These are phyloP conservation scores for Paracentrotus lividus DNA, from an alignment of 53 echinoderm and acorn worm genomes.

Conservation along the genomic window DNA sequence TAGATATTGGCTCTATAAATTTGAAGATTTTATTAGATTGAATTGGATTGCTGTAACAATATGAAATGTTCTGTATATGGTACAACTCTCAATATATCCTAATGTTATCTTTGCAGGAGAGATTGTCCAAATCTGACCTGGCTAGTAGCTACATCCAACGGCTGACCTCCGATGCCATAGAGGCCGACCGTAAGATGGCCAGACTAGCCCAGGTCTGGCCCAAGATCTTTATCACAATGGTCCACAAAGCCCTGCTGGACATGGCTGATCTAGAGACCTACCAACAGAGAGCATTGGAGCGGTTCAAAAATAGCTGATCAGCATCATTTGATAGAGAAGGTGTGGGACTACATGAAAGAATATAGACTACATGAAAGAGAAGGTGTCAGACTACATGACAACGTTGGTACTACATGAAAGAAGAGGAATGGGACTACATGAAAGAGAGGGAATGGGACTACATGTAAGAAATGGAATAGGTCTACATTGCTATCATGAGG, in stretches of 20 bases:
- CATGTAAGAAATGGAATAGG: too few species aligned
- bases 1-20: too few species aligned
- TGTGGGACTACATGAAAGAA: conserved; percentile 1
- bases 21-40: too few species aligned
- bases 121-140: conserved; percentile 74
- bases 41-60: too few species aligned
- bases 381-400: too few species aligned
- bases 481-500: too few species aligned
- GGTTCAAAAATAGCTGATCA: conserved; percentile 81
- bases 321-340: not conserved
- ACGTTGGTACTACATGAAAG: too few species aligned
- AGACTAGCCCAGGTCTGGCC: conserved; percentile 91
- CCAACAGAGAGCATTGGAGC: conserved; percentile 68
- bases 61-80: not conserved
- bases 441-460: too few species aligned
- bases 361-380: too few species aligned
- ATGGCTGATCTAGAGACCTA: conserved; percentile 86
- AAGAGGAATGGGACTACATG: too few species aligned
- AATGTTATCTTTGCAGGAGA: conserved; percentile 67
- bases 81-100: not conserved
- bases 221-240: conserved; percentile 83
- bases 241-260: conserved; percentile 81
- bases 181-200: conserved; percentile 80
- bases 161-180: conserved; percentile 86
- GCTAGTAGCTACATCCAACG: conserved; percentile 81